Evolutionary conservation across 2,797 vertebrate genomes (phyloP), one percentile per base, ranked within the genome.

Genomic region (Acropternis orthonyx): DNA sequence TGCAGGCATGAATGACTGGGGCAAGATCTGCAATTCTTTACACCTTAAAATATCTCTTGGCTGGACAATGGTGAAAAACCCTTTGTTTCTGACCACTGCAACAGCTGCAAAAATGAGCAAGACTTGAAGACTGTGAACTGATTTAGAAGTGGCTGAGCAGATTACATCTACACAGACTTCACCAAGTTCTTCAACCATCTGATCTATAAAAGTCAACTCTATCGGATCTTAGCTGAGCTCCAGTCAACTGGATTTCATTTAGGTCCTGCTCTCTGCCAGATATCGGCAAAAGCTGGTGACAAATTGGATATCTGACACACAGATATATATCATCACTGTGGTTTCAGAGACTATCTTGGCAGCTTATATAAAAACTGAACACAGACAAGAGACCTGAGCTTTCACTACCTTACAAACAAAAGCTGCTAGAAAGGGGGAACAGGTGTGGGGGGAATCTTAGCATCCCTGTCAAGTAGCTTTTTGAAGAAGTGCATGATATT

Each of bases 181-280:
- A 93, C 67, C n/a, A 88, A 94, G 41, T 88, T 96, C 73, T 86
- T 78, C 61, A 89, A 74, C 59, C 36, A 71, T 61, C 67, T 95
- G 83, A 93, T 93, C 59, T 67, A 58, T 90, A 88, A 88, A 93
- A 95, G 94, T 85, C 80, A 94, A 51, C n/a, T 67, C 74, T 93
- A 95, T 95, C 94, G 93, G 83, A 95, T 95, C 74, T 88, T 55
- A 71, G 75, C 74, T 51, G 77, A 86, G 83, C 90, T 90, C 83
- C 83, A 94, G 89, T 93, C 95, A 95, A 90, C 77, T 80, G 89
- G 83, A 96, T 88, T 95, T 95, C 91, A 96, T 92, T 95, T 83
- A 93, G 77, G 93, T 90, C 93, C 36, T 67, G 69, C 54, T 93
- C 89, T 92, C 83, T 95, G 80, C 48, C 94, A 95, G 80, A 48